phyloP scores from a whole-genome alignment of 2,888 invertebrate species.

The Rhimphoctona megacephalus region DNA sequence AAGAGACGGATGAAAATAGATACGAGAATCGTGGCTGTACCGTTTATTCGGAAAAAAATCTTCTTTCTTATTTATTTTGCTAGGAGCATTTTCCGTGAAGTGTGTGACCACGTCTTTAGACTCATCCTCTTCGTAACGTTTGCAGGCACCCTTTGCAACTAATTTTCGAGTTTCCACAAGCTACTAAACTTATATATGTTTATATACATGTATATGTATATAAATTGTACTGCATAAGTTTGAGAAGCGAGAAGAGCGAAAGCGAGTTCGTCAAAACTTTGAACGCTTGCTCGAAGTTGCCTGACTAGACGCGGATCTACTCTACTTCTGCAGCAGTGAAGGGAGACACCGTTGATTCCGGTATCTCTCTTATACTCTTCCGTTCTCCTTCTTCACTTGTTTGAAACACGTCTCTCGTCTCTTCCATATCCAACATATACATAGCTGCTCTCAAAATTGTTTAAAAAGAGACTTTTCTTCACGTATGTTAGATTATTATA shows the following conservation, averaged over 20 bases:
- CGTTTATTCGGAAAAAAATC: slow-evolving; percentile 22
- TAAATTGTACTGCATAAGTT: slow-evolving; percentile 12
- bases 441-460: slow-evolving; percentile 19
- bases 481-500: neutral
- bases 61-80: slow-evolving; percentile 40
- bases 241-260: slow-evolving; percentile 30
- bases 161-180: slow-evolving; percentile 51
- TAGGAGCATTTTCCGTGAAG: slow-evolving; percentile 24
- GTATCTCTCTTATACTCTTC: slow-evolving; percentile 13
- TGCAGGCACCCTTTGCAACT: slow-evolving; percentile 24
- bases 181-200: neutral
- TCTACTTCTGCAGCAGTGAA: slow-evolving; percentile 52
- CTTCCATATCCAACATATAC: neutral
- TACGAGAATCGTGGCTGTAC: slow-evolving; percentile 28
- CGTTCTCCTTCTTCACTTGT: slow-evolving; percentile 8
- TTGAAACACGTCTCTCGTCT: neutral
- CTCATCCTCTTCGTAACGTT: slow-evolving; percentile 38
- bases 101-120: slow-evolving; percentile 25
- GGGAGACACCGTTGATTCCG: slow-evolving; percentile 15
- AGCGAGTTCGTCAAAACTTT: slow-evolving; percentile 57
- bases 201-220: slow-evolving; percentile 1
- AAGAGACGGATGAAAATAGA: neutral
- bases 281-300: slow-evolving; percentile 28
- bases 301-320: slow-evolving; percentile 57
- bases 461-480: slow-evolving; percentile 41